phyloP scores from a whole-genome alignment of 2,113 vertebrate species.

The Nesospiza acunhae region DNA sequence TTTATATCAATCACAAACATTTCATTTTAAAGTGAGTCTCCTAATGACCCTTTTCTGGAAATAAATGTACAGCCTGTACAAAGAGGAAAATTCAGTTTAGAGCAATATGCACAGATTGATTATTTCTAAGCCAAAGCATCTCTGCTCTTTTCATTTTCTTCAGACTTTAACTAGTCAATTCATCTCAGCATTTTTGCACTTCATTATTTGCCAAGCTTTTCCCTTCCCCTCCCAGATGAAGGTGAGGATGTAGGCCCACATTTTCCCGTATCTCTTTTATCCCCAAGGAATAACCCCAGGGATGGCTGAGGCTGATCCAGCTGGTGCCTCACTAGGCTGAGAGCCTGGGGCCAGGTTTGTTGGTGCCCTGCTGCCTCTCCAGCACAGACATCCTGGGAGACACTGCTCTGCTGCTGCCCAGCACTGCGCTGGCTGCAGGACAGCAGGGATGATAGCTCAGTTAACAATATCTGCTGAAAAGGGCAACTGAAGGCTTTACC shows the following conservation, averaged over 20 bases:
- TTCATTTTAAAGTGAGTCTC: slow-evolving; percentile 27
- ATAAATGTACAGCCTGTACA: background rate
- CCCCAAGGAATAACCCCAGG: background rate
- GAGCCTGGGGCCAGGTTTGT: fast-evolving
- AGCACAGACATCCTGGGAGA: background rate
- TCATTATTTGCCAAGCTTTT: background rate
- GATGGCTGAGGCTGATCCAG: background rate
- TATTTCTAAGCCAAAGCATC: background rate
- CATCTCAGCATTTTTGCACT: background rate
- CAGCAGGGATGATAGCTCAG: background rate
- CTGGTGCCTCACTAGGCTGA: background rate
- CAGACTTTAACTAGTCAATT: background rate
- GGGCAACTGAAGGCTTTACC: background rate
- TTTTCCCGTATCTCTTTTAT: background rate
- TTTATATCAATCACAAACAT: background rate
- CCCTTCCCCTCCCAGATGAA: background rate
- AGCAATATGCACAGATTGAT: background rate
- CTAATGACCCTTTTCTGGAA: slow-evolving; percentile 29
- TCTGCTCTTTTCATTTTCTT: slow-evolving; percentile 21
- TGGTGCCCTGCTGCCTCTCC: background rate
- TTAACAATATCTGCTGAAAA: slow-evolving; percentile 1
- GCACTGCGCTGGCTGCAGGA: background rate
- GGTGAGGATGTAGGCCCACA: background rate
- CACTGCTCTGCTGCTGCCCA: background rate
- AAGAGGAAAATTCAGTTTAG: background rate